Evolutionary conservation across 2,888 invertebrate genomes (phyloP).

Genomic region (Thysanoteuthis rhombus): DNA sequence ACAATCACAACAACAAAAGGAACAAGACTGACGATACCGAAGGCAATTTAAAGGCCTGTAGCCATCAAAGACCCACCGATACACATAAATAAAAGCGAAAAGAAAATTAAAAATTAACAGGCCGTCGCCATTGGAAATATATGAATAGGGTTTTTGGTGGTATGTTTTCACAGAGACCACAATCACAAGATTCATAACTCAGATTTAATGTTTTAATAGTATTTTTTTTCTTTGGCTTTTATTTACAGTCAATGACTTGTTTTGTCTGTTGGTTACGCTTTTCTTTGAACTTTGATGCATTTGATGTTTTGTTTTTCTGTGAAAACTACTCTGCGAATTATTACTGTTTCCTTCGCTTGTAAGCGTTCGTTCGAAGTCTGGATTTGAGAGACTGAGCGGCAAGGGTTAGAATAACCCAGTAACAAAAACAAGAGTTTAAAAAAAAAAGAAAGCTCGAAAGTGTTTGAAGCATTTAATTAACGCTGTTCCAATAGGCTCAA

Average conservation of each 20-base stretch:
- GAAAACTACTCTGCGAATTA: too few relatives aligned
- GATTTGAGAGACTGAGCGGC: too few relatives aligned
- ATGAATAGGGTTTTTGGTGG: neutral
- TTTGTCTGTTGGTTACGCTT: neutral
- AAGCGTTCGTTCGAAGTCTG: too few relatives aligned
- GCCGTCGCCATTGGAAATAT: neutral
- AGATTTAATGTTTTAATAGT: neutral
- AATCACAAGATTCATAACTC: neutral
- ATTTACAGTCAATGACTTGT: neutral
- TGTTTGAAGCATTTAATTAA: too few relatives aligned
- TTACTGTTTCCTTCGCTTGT: too few relatives aligned
- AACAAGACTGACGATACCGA: neutral
- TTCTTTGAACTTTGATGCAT: neutral
- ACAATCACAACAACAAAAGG: neutral
- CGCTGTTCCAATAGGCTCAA: too few relatives aligned
- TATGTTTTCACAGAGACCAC: neutral
- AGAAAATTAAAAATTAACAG: neutral
- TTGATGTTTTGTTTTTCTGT: neutral
- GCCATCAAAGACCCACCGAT: neutral
- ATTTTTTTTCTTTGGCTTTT: neutral
- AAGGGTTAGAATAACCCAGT: too few relatives aligned
- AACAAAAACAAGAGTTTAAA: too few relatives aligned
- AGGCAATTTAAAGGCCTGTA: neutral
- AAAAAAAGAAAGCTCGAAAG: too few relatives aligned
- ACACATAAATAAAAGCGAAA: neutral